Evolutionary conservation across 2,797 vertebrate genomes (phyloP).

Genomic region (Pipistrellus pipistrellus): DNA sequence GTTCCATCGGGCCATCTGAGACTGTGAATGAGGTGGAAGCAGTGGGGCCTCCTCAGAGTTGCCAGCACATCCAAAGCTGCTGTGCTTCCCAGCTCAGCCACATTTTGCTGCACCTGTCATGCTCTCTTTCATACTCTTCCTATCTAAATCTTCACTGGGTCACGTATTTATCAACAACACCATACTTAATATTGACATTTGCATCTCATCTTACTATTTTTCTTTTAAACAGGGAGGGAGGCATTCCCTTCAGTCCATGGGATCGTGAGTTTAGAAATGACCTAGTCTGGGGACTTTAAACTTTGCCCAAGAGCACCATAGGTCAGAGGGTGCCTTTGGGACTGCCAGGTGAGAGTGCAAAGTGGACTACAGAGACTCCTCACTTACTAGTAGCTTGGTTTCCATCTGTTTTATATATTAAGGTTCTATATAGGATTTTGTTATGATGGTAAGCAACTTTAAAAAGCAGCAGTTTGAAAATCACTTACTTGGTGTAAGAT

Average conservation of each 20-base stretch:
- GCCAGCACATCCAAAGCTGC: background rate
- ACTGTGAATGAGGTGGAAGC: background rate
- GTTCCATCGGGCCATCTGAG: background rate
- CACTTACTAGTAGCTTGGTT: background rate
- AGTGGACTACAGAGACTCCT: background rate
- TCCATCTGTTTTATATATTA: background rate
- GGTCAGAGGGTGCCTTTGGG: background rate
- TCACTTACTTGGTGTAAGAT: background rate
- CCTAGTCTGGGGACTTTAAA: background rate
- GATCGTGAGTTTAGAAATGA: background rate
- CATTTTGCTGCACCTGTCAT: background rate
- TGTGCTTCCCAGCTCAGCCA: background rate
- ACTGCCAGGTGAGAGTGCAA: background rate
- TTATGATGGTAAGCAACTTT: background rate
- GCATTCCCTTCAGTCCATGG: background rate
- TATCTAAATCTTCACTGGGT: background rate
- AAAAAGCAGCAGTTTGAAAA: slow-evolving; percentile 23
- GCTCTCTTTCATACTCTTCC: background rate
- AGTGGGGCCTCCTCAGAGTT: background rate
- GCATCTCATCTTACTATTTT: background rate
- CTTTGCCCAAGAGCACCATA: background rate
- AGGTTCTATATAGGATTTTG: background rate
- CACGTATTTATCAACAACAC: background rate
- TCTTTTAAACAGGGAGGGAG: background rate
- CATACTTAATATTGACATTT: background rate